phyloP scores from a whole-genome alignment of 2,797 vertebrate species.

The Hoplostethus atlanticus region DNA sequence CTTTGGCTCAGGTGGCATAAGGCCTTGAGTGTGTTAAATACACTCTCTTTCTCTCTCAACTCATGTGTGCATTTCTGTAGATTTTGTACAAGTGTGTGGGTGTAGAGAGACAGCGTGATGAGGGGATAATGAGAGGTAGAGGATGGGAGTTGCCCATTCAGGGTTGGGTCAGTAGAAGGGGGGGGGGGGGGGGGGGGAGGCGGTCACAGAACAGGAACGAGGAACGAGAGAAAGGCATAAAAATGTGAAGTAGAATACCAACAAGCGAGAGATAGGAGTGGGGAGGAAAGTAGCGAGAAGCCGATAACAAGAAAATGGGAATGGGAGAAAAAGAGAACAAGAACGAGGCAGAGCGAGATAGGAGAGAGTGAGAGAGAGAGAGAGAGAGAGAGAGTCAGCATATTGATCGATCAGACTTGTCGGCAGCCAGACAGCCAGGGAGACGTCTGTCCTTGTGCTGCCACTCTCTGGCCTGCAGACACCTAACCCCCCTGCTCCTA shows the following conservation, averaged over 20 bases:
- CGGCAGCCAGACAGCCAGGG: conserved; percentile 87
- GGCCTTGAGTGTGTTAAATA: conserved; percentile 47
- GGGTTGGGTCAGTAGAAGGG: conserved; percentile 6
- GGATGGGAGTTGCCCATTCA: background rate
- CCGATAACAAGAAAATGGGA: conserved; percentile 10
- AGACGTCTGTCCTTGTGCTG: conserved; percentile 92
- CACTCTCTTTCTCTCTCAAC: background rate
- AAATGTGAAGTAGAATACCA: conserved; percentile 35
- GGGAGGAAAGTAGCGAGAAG: conserved; percentile 15
- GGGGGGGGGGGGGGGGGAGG: background rate
- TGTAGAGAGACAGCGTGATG: conserved; percentile 29
- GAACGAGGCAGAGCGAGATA: conserved; percentile 8
- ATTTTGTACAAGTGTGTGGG: background rate
- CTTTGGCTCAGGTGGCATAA: conserved; percentile 56
- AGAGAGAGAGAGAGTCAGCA: conserved; percentile 68
- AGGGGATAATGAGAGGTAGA: conserved; percentile 16
- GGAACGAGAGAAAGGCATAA: background rate
- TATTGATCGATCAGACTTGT: conserved; percentile 92
- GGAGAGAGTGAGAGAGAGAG: conserved; percentile 21
- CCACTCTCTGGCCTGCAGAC: conserved; percentile 93
- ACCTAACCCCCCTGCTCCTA: conserved; percentile 81
- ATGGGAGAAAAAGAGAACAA: conserved; percentile 13
- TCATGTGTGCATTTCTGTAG: conserved; percentile 7
- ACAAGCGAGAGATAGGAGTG: background rate
- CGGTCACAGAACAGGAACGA: background rate